Conservation (phyloP, 2,888 invertebrate species). For the Choristoneura rosaceana region DNA sequence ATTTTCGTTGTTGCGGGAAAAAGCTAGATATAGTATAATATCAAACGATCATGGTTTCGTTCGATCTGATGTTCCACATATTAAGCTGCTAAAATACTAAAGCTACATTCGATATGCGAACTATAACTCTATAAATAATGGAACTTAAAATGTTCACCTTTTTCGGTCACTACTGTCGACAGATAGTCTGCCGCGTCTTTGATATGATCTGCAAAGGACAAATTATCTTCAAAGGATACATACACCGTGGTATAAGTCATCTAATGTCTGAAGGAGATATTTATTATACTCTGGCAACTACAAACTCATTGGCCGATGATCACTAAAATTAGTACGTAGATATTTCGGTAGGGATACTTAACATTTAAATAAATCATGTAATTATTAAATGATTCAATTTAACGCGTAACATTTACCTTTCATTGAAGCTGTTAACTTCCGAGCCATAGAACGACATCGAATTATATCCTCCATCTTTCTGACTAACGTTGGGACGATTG, state of each 20-base stretch:
- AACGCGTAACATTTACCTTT: conserved; percentile 58
- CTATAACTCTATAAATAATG: background rate
- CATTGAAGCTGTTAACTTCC: conserved; percentile 66
- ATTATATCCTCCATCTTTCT: conserved; percentile 70
- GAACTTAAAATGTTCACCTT: conserved; percentile 55
- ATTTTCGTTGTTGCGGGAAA: too few relatives aligned
- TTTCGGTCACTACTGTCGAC: conserved; percentile 66
- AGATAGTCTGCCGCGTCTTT: conserved; percentile 65
- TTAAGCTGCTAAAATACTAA: background rate
- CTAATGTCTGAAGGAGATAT: too few relatives aligned
- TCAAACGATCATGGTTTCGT: too few relatives aligned
- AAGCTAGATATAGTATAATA: too few relatives aligned
- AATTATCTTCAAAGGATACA: background rate
- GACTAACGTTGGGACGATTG: conserved; percentile 57
- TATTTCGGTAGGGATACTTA: too few relatives aligned
- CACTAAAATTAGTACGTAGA: too few relatives aligned
- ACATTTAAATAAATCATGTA: too few relatives aligned
- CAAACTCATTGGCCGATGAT: too few relatives aligned
- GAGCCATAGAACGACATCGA: conserved; percentile 61
- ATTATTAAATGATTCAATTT: background rate
- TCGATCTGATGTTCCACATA: background rate
- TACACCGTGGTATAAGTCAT: background rate
- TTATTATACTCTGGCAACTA: background rate
- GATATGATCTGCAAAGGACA: conserved; percentile 64
- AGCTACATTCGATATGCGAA: background rate